These are phyloP conservation scores for Babylonia areolata DNA, from an alignment of 1,140 invertebrate species.

Conservation along the genomic window DNA sequence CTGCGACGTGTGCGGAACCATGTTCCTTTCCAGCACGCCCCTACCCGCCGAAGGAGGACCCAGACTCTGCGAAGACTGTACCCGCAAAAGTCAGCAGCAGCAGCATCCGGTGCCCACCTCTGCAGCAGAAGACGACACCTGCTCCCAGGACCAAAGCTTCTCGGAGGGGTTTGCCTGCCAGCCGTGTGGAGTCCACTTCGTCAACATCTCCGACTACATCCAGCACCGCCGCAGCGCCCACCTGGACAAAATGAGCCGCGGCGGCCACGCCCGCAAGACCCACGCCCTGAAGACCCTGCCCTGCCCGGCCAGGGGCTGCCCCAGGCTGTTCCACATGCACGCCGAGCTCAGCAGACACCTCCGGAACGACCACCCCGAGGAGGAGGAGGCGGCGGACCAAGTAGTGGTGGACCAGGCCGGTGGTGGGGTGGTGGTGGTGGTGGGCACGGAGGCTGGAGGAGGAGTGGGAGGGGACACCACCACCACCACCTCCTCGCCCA, in stretches of 20 bases:
- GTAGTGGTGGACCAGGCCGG: no score
- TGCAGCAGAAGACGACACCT: background rate
- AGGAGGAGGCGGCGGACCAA: background rate
- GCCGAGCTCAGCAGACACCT: conserved; percentile 45
- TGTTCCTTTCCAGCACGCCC: background rate
- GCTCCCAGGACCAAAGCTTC: background rate
- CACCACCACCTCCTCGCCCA: no score
- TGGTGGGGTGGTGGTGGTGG: background rate
- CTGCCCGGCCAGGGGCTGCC: conserved; percentile 44
- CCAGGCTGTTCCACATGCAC: conserved; percentile 48
- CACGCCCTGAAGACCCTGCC: conserved; percentile 19
- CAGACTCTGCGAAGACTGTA: conserved; percentile 21
- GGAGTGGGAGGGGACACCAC: background rate
- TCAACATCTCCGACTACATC: conserved; percentile 28
- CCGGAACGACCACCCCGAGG: background rate
- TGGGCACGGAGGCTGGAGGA: background rate
- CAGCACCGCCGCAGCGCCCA: conserved; percentile 31
- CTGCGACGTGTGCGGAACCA: conserved; percentile 20
- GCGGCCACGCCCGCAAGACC: conserved; percentile 24
- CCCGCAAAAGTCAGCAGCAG: background rate
- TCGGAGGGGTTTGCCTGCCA: conserved; percentile 18
- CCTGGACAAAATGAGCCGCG: conserved; percentile 25
- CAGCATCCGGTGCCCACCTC: background rate
- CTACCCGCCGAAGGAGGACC: background rate
- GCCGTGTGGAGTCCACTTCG: conserved; percentile 31